phyloP scores from a whole-genome alignment of 2,888 invertebrate genomes.

The Cheilosia vernalis region DNA sequence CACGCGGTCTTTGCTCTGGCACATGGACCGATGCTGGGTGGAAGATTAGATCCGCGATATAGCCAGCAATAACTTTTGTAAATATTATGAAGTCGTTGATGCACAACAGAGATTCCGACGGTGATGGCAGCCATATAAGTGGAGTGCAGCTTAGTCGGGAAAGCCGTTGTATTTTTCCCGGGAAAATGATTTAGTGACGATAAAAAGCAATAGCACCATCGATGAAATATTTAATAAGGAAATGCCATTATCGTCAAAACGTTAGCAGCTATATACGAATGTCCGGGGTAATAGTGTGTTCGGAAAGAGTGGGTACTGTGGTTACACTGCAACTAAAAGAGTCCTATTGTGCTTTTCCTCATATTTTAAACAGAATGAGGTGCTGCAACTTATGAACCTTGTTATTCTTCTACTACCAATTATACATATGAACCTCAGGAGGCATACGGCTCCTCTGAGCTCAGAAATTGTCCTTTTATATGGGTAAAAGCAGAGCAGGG shows the following conservation, averaged over 20 bases:
- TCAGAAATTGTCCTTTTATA: no score
- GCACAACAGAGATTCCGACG: conserved; percentile 64
- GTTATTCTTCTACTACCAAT: no score
- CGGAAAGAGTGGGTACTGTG: conserved; percentile 2
- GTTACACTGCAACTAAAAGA: no score
- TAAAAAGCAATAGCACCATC: conserved; percentile 69
- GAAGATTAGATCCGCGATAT: conserved; percentile 70
- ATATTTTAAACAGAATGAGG: no score
- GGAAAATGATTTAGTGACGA: conserved; percentile 70
- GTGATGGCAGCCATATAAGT: conserved; percentile 54
- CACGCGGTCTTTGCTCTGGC: conserved; percentile 3
- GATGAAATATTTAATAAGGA: conserved; percentile 74
- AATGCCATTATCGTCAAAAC: conserved; percentile 51
- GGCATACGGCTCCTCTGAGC: no score
- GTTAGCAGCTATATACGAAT: conserved; percentile 5
- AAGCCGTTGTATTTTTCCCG: conserved; percentile 39
- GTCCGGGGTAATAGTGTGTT: neutral
- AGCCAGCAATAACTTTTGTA: conserved; percentile 71
- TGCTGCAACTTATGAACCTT: no score
- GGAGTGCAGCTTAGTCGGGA: conserved; percentile 36
- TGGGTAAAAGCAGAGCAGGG: no score
- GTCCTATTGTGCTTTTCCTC: no score
- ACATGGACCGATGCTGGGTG: conserved; percentile 61
- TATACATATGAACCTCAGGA: no score
- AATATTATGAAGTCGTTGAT: conserved; percentile 74